A percentile compares a stretch with the other conserved stretches of the same genome.
phyloP scores from a whole-genome alignment of 1,140 invertebrate genomes.

The Hylyphantes graminicola region DNA sequence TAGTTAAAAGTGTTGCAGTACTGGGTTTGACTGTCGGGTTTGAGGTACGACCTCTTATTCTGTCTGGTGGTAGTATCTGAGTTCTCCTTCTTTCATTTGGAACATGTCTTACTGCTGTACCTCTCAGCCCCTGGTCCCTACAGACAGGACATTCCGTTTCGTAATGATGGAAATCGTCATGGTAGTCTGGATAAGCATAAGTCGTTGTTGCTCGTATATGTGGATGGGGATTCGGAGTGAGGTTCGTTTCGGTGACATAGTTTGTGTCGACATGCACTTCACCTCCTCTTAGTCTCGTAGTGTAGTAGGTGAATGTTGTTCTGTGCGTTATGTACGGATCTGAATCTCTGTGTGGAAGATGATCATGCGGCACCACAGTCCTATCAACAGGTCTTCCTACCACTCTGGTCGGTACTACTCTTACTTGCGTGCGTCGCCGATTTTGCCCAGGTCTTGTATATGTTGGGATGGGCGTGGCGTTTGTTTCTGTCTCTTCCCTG shows the following conservation, averaged over 20 bases:
- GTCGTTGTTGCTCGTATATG: neutral
- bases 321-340: conserved; percentile 49
- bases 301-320: conserved; percentile 52
- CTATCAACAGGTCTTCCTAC: conserved; percentile 7
- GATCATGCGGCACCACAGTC: neutral
- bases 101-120: neutral
- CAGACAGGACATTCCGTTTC: conserved; percentile 45
- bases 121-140: neutral
- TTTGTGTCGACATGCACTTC: conserved; percentile 47
- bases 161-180: conserved; percentile 15
- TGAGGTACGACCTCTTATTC: neutral
- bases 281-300: conserved; percentile 40
- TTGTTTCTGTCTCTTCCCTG: conserved; percentile 78
- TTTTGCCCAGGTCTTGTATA: conserved; percentile 2
- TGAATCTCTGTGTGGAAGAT: neutral
- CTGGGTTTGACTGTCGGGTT: conserved; percentile 10
- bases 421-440: neutral
- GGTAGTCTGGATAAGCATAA: conserved; percentile 31
- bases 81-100: conserved; percentile 8
- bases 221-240: conserved; percentile 36
- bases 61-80: neutral
- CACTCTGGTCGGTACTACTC: conserved; percentile 18
- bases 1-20: conserved; percentile 58
- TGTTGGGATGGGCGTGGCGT: conserved; percentile 49
- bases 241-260: conserved; percentile 51